These are phyloP conservation scores for Sakesphorus luctuosus DNA, from an alignment of 2,113 vertebrate species.

Conservation along the genomic window DNA sequence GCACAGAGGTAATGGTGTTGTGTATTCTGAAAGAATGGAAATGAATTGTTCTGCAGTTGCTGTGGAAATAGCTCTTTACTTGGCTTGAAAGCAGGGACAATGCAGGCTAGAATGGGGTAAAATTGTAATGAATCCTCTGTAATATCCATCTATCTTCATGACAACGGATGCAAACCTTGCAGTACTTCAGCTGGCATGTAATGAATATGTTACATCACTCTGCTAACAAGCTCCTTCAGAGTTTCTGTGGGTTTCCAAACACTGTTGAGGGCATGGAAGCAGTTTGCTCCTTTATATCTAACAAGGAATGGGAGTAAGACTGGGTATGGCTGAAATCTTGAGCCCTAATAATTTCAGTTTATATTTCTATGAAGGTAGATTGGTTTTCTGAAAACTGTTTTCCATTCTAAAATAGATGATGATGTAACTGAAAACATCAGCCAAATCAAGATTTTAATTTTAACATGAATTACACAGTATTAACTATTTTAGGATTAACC, in stretches of 20 bases:
- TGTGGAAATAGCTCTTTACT: slow-evolving; percentile 40
- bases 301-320: not conserved
- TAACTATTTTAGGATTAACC: not conserved
- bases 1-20: not conserved
- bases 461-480: not conserved
- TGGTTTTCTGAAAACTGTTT: not conserved
- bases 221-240: slow-evolving; percentile 1
- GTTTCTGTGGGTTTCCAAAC: not conserved
- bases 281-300: not conserved
- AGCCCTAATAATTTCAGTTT: not conserved
- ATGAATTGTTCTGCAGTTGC: not conserved
- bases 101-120: not conserved
- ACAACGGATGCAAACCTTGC: slow-evolving; percentile 21
- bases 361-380: not conserved
- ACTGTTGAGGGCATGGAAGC: not conserved
- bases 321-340: not conserved
- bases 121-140: slow-evolving; percentile 5
- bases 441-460: not conserved
- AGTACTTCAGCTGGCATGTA: not conserved
- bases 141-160: slow-evolving; percentile 9
- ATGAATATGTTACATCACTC: not conserved
- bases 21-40: slow-evolving; percentile 14
- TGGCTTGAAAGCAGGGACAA: slow-evolving; percentile 11
- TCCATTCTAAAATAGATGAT: slow-evolving; percentile 1
- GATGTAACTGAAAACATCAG: not conserved